Conservation (phyloP, 1,140 invertebrate genomes). For the Temnothorax longispinosus region DNA sequence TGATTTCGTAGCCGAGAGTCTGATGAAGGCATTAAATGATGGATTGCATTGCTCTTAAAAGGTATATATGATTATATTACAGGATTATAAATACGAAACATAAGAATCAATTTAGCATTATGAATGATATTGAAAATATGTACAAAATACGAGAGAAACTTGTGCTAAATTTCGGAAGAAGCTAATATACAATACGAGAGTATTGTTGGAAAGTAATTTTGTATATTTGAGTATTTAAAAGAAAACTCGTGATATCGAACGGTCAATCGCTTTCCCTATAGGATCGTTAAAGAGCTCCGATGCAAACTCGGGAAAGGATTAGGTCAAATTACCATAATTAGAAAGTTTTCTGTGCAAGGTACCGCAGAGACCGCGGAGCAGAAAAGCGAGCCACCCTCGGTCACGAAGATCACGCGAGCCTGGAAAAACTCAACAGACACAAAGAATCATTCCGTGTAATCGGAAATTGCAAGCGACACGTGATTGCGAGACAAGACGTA, state of each 20-base stretch:
- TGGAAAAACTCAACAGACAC: slow-evolving; percentile 71
- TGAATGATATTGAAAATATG: background rate
- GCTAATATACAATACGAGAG: background rate
- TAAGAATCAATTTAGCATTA: background rate
- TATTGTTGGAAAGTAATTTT: background rate
- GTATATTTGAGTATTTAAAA: background rate
- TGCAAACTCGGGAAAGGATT: slow-evolving; percentile 5
- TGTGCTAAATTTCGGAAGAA: background rate
- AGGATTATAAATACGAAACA: background rate
- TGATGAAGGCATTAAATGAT: background rate
- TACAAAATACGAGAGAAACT: slow-evolving; percentile 8
- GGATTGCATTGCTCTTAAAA: background rate
- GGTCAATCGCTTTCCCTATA: background rate
- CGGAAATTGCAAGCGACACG: slow-evolving; percentile 28
- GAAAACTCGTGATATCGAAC: background rate
- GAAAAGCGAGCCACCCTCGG: slow-evolving; percentile 72
- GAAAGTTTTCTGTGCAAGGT: slow-evolving; percentile 60
- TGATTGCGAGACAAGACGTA: background rate
- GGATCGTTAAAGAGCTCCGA: background rate
- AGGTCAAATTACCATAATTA: slow-evolving; percentile 42
- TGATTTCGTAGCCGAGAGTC: slow-evolving; percentile 12
- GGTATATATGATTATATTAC: background rate
- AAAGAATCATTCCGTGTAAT: slow-evolving; percentile 33
- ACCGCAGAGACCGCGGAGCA: slow-evolving; percentile 57
- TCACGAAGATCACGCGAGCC: slow-evolving; percentile 74